Evolutionary conservation across 2,113 vertebrate species (phyloP).

Genomic region (Salvelinus alpinus): DNA sequence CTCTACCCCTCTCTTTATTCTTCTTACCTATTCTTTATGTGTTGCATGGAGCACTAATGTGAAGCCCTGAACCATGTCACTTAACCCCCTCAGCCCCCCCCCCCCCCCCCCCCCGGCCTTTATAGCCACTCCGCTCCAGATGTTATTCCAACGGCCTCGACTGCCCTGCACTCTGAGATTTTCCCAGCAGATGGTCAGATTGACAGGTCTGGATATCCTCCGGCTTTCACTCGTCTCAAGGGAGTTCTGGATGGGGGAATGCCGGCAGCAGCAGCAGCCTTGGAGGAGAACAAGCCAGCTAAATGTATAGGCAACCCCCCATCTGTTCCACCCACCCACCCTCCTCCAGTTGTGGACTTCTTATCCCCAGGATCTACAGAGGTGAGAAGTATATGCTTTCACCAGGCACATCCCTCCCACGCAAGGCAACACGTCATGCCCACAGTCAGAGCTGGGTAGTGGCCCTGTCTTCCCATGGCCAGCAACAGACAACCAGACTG

Average conservation of each 20-base stretch:
- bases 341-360: not conserved
- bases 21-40: not conserved
- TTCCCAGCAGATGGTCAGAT: conserved; percentile 59
- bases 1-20: not conserved
- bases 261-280: conserved; percentile 22
- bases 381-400: not conserved
- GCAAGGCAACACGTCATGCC: not conserved
- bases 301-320: not conserved
- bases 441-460: not conserved
- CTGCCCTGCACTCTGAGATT: conserved; percentile 47
- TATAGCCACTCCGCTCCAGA: conserved; percentile 40
- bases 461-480: not conserved
- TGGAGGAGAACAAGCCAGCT: conserved; percentile 37
- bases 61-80: not conserved
- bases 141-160: conserved; percentile 37
- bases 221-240: conserved; percentile 30
- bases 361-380: conserved; percentile 34
- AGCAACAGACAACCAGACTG: no score
- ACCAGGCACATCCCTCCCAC: not conserved
- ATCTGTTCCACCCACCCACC: not conserved
- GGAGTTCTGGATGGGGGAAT: conserved; percentile 63
- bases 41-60: not conserved
- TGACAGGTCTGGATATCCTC: conserved; percentile 60
- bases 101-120: not conserved
- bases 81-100: not conserved